Base-by-base conservation (phyloP, 2,113 vertebrate species). In the Pseudopodoces humilis region DNA sequence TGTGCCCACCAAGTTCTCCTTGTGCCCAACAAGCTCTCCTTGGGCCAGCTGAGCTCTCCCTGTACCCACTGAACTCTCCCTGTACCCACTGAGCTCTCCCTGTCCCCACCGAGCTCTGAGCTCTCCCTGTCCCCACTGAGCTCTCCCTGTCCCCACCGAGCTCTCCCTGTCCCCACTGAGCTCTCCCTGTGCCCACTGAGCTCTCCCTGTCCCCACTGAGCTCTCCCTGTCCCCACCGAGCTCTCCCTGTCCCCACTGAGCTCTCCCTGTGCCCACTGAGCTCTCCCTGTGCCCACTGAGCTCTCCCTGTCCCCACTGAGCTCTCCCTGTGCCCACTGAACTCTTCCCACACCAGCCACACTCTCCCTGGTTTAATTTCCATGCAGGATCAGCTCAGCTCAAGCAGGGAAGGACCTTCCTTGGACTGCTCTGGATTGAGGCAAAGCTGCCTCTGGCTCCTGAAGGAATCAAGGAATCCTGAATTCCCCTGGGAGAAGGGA, bases 201-300 rank as follows among this genome's bases (percentile, higher is more conserved):
- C 21, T 13, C 20, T 24, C 28, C 15, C 7, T 25, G 21, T 55
- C 17, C 33, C n/a, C n/a, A 11, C 12, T 0, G 0, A 49, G 9
- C 25, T 35, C 23, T 19, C 22, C 31, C 31, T 25, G 41, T 46
- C 8, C 68, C 49, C 19, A 12, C 11, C 0, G 2, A 39, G 20
- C 49, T 8, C 13, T 8, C 46, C 6, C 9, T 31, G 35, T 31
- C 52, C 33, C 21, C 1, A 6, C 11, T 1, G 10, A 53, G 8
- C 19, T 6, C 25, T 46, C 17, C 13, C 10, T 18, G 28, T 21
- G 7, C n/a, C 37, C 37, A 37, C 37, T 37, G 37, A 30, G 4
- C n/a, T 17, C 33, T 22, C 9, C 2, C 25, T 28, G 25, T 3
- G 1, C 46, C 25, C 4, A 3, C 4, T 0, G 2, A 50, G 9